Evolutionary conservation across 2,797 vertebrate genomes (phyloP).

Genomic region (Loris lydekkerianus): DNA sequence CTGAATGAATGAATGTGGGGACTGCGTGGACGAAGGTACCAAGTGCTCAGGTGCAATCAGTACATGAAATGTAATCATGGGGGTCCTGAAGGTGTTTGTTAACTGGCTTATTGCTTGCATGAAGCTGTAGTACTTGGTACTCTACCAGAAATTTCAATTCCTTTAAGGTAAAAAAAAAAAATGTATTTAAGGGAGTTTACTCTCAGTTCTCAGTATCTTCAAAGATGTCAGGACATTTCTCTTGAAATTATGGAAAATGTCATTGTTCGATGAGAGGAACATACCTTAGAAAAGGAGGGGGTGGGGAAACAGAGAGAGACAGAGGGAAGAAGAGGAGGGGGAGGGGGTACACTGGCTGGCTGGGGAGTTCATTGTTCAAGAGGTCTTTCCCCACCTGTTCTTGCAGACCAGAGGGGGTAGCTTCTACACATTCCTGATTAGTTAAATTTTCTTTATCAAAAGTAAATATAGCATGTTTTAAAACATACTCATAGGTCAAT

Average conservation of each 20-base stretch:
- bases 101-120: conserved; percentile 4
- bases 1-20: conserved; percentile 29
- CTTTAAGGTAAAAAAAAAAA: conserved; percentile 51
- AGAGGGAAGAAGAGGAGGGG: fast-evolving
- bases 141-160: background rate
- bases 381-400: background rate
- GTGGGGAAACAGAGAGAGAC: background rate
- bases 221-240: background rate
- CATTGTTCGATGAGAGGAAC: background rate
- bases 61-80: background rate
- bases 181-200: background rate
- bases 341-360: background rate
- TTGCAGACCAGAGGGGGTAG: background rate
- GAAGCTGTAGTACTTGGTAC: background rate
- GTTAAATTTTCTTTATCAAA: conserved; percentile 11
- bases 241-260: conserved; percentile 26
- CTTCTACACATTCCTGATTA: background rate
- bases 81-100: background rate
- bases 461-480: background rate
- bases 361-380: background rate
- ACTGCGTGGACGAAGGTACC: background rate
- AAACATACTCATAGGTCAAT: background rate
- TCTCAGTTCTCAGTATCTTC: background rate
- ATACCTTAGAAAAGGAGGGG: background rate
- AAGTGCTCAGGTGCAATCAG: background rate